These are phyloP conservation scores for Paralinhomoeus sp. DNA, from an alignment of 2,888 invertebrate genomes.

Conservation along the genomic window DNA sequence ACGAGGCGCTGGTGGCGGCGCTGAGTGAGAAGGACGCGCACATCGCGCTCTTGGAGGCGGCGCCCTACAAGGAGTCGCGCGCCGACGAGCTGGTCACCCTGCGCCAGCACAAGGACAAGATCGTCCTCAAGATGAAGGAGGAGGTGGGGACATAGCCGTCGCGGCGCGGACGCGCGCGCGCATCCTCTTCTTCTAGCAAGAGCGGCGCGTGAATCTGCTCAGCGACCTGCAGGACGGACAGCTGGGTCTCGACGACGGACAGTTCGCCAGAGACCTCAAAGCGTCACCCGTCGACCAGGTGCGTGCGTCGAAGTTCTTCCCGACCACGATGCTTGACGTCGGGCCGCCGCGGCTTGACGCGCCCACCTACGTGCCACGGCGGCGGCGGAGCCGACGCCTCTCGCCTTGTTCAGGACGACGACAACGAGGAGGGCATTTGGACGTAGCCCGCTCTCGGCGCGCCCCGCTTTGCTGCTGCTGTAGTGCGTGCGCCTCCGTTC, in stretches of 20 bases:
- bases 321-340: no score
- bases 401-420: background rate
- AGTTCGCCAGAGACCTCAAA: background rate
- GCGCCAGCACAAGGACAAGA: constrained; percentile 43
- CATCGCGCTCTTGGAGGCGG: constrained; percentile 54
- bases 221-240: background rate
- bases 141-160: no score
- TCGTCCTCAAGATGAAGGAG: constrained; percentile 40
- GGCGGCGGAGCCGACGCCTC: background rate
- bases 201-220: background rate
- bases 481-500: no score
- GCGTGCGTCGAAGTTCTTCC: no score
- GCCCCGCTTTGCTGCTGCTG: no score
- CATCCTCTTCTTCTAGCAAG: background rate
- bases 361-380: no score
- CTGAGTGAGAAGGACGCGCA: constrained; percentile 69
- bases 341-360: no score
- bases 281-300: constrained; percentile 1
- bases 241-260: no score
- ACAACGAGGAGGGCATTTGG: constrained; percentile 5
- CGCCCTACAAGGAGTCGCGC: constrained; percentile 38
- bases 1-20: constrained; percentile 56
- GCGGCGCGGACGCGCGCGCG: no score
- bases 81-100: constrained; percentile 39
- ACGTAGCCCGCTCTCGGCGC: background rate